Base-by-base conservation (phyloP, 2,113 vertebrate genomes). In the Albula goreensis region DNA sequence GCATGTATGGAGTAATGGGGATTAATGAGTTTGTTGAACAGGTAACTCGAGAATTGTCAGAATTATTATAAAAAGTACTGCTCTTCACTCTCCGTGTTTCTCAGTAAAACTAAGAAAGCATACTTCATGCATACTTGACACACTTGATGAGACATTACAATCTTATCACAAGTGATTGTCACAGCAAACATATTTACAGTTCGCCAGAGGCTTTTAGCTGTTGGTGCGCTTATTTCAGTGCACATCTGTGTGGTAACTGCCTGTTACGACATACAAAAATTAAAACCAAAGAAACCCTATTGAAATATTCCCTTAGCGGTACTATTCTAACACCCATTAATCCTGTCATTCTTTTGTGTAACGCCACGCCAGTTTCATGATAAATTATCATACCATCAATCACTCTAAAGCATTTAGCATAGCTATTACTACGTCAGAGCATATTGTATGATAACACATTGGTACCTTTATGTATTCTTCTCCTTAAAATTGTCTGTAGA, bases 381-480 rank as follows among this genome's bases (percentile, higher is more conserved):
- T 41, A 41, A 41, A 41, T 41, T 41, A 41, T n/a, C n/a, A n/a
- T 41, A 66, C 15, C 17, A 22, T 2, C 60, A 19, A 66, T 66
- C 56, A 60, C 12, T 60, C 3, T 19, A 19, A 66, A 5, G 15
- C 60, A 66, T 66, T 22, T 19, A 66, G 22, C 11, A 81, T 25
- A 53, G 80, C 50, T 56, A 49, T 80, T 49, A 15, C 31, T 41
- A 41, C 31, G 31, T 41, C 31, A 41, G 31, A 56, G 56, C 31
- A 31, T 52, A 81, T 22, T 12, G 31, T 53, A 53, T 60, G 50
- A 51, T 31, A 79, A 50, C 19, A n/a, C 48, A 85, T 8, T 53
- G 17, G 88, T 94, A 95, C 95, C 95, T 95, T 95, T 95, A 63
- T 91, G 93, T 41, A 94, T 93, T 87, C 94, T 90, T 90, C 92